These are phyloP conservation scores for Orius insidiosus DNA, from an alignment of 1,140 invertebrate species.

Conservation along the genomic window DNA sequence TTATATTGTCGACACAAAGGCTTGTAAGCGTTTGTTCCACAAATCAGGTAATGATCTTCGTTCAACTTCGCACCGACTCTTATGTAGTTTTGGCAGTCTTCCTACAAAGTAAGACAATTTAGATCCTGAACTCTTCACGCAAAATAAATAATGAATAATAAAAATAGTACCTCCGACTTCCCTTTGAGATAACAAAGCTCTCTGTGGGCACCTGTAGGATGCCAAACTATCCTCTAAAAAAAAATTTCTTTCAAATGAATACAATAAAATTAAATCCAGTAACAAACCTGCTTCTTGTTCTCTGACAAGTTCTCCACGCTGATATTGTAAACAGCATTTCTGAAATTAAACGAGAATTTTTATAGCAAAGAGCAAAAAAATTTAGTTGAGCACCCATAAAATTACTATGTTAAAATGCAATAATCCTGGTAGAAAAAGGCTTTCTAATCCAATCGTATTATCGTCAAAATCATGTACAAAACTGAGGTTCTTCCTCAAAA, in stretches of 20 bases:
- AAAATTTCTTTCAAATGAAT: constrained; percentile 14
- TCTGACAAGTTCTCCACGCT: constrained; percentile 52
- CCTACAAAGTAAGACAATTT: constrained; percentile 28
- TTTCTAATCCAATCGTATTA: no score
- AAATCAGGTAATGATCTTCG: constrained; percentile 64
- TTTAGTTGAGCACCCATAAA: no score
- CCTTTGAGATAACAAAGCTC: constrained; percentile 77
- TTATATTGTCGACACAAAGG: constrained; percentile 72
- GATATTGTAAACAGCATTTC: constrained; percentile 66
- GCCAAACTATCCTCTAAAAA: constrained; percentile 66
- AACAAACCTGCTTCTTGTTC: constrained; percentile 30
- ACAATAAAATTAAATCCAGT: background rate
- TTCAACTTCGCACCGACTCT: constrained; percentile 59
- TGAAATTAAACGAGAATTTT: constrained; percentile 26
- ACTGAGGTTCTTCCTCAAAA: no score
- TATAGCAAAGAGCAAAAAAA: background rate
- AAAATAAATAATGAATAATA: constrained; percentile 22
- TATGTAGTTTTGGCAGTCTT: constrained; percentile 91
- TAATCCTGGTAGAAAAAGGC: no score
- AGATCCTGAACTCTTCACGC: no score
- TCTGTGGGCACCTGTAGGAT: constrained; percentile 58
- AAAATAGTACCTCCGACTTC: constrained; percentile 42
- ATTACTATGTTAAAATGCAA: no score
- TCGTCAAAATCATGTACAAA: no score
- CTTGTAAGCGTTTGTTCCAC: constrained; percentile 94